phyloP scores from a whole-genome alignment of 1,140 invertebrate genomes.

The Philopotamus ludificatus region DNA sequence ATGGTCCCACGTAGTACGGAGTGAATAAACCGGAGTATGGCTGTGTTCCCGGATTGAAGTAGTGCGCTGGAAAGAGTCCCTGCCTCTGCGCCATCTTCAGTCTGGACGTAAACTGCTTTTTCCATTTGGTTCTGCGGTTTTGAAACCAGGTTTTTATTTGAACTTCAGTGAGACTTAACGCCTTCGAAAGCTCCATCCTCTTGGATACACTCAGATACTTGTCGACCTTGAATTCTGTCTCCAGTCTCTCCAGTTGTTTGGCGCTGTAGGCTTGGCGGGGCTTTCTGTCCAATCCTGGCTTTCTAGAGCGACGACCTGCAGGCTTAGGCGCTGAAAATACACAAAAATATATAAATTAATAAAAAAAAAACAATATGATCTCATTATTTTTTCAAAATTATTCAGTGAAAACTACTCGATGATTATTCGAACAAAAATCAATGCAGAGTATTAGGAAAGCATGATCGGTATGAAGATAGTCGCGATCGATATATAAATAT shows the following conservation, averaged over 20 bases:
- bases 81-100: conserved; percentile 86
- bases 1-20: conserved; percentile 51
- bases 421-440: no score
- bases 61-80: conserved; percentile 69
- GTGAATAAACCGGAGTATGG: conserved; percentile 60
- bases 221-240: conserved; percentile 91
- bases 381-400: background rate
- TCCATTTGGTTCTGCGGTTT: conserved; percentile 93
- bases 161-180: conserved; percentile 86
- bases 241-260: conserved; percentile 85
- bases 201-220: conserved; percentile 95
- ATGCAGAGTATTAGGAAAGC: no score
- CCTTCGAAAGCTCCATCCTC: conserved; percentile 88
- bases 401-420: background rate
- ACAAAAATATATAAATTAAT: conserved; percentile 1
- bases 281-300: conserved; percentile 86
- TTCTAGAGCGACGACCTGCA: conserved; percentile 73
- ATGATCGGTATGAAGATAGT: no score
- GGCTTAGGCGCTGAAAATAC: conserved; percentile 69
- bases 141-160: conserved; percentile 99
- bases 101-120: conserved; percentile 88
- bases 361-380: background rate
- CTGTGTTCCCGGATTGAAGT: conserved; percentile 63
- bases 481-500: no score
- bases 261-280: conserved; percentile 94